Evolutionary conservation across 2,888 invertebrate genomes (phyloP).

Genomic region (Caenorhabditis sp.): DNA sequence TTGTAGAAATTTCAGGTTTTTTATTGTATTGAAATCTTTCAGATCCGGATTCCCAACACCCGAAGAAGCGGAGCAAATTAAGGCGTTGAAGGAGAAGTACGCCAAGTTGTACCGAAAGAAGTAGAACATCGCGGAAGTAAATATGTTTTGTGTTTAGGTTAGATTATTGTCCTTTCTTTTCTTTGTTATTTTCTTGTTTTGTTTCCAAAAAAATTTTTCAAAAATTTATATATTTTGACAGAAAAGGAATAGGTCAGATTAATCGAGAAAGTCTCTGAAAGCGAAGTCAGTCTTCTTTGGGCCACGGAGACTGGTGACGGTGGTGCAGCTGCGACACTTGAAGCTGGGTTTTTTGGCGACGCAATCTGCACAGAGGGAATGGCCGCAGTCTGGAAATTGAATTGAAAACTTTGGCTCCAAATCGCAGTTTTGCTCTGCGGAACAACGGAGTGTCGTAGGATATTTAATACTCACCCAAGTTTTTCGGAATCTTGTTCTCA

Average conservation of each 20-base stretch:
- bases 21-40: too few relatives aligned
- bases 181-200: constrained; percentile 26
- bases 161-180: constrained; percentile 8
- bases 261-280: neutral
- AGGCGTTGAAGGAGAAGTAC: constrained; percentile 76
- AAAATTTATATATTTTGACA: neutral
- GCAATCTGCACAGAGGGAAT: neutral
- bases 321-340: too few relatives aligned
- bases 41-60: constrained; percentile 77
- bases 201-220: constrained; percentile 4
- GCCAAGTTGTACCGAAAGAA: constrained; percentile 67
- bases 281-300: too few relatives aligned
- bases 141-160: constrained; percentile 41
- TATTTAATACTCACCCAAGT: neutral
- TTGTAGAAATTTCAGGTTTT: neutral
- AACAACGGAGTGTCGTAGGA: too few relatives aligned
- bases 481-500: neutral
- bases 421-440: too few relatives aligned
- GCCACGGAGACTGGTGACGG: too few relatives aligned
- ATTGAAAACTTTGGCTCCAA: too few relatives aligned
- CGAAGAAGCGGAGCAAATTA: constrained; percentile 78
- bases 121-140: constrained; percentile 17
- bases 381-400: constrained; percentile 9
- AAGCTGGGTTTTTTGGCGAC: neutral
- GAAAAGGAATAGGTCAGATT: neutral